Conservation (phyloP, 2,113 vertebrate species). For the Syngnathus scovelli region DNA sequence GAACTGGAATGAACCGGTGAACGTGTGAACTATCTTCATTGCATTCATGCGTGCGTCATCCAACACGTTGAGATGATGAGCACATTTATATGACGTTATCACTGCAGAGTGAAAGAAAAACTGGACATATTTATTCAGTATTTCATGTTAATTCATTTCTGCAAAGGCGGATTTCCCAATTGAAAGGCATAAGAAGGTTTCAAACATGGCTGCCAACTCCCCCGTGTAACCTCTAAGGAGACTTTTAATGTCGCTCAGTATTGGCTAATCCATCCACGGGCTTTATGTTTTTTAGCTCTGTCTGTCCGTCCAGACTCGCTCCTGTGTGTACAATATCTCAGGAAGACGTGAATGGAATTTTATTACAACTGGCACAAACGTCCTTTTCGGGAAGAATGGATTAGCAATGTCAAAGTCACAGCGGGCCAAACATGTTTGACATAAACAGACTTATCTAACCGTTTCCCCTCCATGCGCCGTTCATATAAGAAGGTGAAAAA, state of each 20-base stretch:
- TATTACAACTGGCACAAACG: constrained; percentile 4
- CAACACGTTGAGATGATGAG: not conserved
- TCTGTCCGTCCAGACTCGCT: not conserved
- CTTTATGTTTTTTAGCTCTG: not conserved
- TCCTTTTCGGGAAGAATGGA: constrained; percentile 2
- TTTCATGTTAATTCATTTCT: not conserved
- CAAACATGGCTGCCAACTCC: not conserved
- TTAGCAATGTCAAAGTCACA: constrained; percentile 11
- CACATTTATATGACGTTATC: no score
- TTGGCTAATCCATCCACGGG: constrained; percentile 2
- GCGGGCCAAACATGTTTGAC: constrained; percentile 2
- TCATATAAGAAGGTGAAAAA: not conserved
- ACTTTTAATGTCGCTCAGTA: constrained; percentile 6
- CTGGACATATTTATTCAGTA: not conserved
- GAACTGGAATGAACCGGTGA: constrained; percentile 11
- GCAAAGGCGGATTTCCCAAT: not conserved
- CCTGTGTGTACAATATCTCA: constrained; percentile 2
- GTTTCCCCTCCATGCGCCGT: not conserved
- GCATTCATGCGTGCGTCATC: not conserved
- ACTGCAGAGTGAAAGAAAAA: no score
- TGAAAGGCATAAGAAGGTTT: not conserved
- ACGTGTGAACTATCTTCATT: not conserved
- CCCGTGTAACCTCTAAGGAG: not conserved
- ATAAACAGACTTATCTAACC: not conserved
- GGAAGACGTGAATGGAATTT: not conserved